A percentile compares a stretch with the other conserved stretches of the same genome.
Evolutionary conservation across 2,888 invertebrate genomes (phyloP).

Genomic region (Criorhina ranunculi): DNA sequence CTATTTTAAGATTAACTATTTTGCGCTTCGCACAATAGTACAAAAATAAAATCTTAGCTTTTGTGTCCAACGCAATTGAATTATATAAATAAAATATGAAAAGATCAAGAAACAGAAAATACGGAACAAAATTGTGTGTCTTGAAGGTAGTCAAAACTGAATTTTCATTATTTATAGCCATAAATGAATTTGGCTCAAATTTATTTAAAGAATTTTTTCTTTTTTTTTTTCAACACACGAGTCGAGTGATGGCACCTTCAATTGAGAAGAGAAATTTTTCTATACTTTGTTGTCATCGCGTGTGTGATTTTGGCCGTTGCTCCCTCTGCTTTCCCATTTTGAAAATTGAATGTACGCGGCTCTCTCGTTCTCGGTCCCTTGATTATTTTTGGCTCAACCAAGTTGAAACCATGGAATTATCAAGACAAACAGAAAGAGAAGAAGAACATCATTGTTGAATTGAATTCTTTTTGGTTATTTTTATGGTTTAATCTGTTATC

Average conservation of each 20-base stretch:
- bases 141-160: conserved; percentile 42
- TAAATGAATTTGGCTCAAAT: conserved; percentile 82
- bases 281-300: conserved; percentile 56
- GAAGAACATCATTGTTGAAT: background rate
- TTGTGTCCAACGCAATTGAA: conserved; percentile 13
- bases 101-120: conserved; percentile 39
- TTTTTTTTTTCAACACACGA: conserved; percentile 26
- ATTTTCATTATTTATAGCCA: conserved; percentile 70
- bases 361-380: conserved; percentile 24
- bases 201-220: conserved; percentile 83
- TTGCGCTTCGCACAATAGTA: conserved; percentile 25
- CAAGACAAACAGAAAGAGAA: background rate
- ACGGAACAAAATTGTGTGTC: conserved; percentile 38
- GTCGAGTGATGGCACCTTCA: conserved; percentile 20
- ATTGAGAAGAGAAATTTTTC: conserved; percentile 19
- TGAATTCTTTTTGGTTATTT: background rate
- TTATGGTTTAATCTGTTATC: conserved; percentile 4
- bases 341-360: conserved; percentile 6
- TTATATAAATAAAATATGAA: conserved; percentile 62
- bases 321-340: conserved; percentile 45
- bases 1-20: conserved; percentile 36
- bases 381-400: conserved; percentile 58
- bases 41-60: conserved; percentile 12
- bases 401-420: conserved; percentile 37
- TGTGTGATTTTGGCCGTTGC: conserved; percentile 70